A percentile compares a stretch with the other conserved stretches of the same genome.
These are phyloP conservation scores for Drosophila repleta DNA, from an alignment of 1,140 invertebrate species.

Conservation along the genomic window DNA sequence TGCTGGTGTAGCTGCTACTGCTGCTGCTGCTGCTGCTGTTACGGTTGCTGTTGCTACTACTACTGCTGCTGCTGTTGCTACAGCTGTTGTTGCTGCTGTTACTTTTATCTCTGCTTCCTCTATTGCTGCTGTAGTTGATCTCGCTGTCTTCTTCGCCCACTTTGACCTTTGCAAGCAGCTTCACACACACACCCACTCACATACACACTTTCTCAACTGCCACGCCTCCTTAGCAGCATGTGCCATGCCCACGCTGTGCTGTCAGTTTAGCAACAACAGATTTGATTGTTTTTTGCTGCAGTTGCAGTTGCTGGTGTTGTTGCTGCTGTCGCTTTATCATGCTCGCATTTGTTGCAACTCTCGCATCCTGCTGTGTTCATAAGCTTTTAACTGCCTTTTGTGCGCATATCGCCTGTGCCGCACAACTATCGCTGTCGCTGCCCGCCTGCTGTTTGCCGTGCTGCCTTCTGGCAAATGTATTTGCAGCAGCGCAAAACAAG, in stretches of 20 bases:
- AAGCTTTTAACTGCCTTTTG: conserved; percentile 67
- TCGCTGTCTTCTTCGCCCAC: conserved; percentile 1
- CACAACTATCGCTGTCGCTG: background rate
- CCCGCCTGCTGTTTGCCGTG: conserved; percentile 14
- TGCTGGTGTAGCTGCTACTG: too few relatives aligned
- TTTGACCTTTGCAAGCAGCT: conserved; percentile 34
- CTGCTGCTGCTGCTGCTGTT: too few relatives aligned
- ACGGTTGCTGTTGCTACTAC: too few relatives aligned
- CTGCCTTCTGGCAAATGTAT: conserved; percentile 12
- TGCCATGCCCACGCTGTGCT: conserved; percentile 31
- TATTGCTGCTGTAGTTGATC: conserved; percentile 3
- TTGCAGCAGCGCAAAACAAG: background rate
- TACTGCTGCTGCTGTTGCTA: background rate
- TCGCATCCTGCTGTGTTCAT: conserved; percentile 33
- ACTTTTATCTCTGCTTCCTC: background rate
- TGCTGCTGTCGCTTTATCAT: conserved; percentile 27
- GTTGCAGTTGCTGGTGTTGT: background rate
- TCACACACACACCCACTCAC: conserved; percentile 17
- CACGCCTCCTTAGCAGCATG: conserved; percentile 28
- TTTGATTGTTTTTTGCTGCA: conserved; percentile 20
- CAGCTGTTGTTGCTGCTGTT: conserved; percentile 3
- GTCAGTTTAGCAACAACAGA: conserved; percentile 35
- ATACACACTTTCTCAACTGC: background rate
- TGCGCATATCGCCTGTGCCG: conserved; percentile 3
- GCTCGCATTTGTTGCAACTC: conserved; percentile 37